Evolutionary conservation across 2,888 invertebrate genomes (phyloP), one percentile per base, ranked within the genome.

Genomic region (Agrotis exclamationis): DNA sequence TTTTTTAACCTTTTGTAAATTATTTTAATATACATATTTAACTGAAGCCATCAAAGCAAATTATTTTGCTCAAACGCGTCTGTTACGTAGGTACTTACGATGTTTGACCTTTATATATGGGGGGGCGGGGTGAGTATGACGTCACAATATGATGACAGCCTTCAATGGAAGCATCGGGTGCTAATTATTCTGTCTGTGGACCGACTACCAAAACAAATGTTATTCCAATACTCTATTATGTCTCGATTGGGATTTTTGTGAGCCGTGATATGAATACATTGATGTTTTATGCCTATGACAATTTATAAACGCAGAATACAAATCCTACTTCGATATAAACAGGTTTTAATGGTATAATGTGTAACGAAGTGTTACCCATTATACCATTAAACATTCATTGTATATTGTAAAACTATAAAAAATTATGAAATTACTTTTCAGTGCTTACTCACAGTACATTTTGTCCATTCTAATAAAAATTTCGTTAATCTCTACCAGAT

Each of bases 81-180:
- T 67, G 50, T 68, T 78, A 83, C 76, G 66, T 82, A 71, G 51
- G 63, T 81, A 81, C 74, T 62, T 57, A 69, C 70, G 60, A 70
- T 72, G 69, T 84, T 69, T 83, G 86, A 86, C 86, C 86, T 87
- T 82, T 84, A 68, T 78, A 57, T 64, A 50, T 74, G 70, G 63
- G 75, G 75, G 70, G 63, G 75, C 63, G 62, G 74, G 69, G 58
- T 64, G 56, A 28, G 73, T 24, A 71, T 82, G 82, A 82, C 84
- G 82, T 82, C 82, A 82, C 63, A 20, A 24, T 39, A 48, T 71
- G 80, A 82, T 86, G 86, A 87, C 85, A 84, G 76, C 84, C 74
- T 75, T 85, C 82, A 82, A 77, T 83, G 75, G 73, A 80, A 77
- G 68, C 78, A 79, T 74, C 84, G 75, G 74, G 62, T 74, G 62